phyloP scores from a whole-genome alignment of 2,797 vertebrate species.

The Uromys caudimaculatus region DNA sequence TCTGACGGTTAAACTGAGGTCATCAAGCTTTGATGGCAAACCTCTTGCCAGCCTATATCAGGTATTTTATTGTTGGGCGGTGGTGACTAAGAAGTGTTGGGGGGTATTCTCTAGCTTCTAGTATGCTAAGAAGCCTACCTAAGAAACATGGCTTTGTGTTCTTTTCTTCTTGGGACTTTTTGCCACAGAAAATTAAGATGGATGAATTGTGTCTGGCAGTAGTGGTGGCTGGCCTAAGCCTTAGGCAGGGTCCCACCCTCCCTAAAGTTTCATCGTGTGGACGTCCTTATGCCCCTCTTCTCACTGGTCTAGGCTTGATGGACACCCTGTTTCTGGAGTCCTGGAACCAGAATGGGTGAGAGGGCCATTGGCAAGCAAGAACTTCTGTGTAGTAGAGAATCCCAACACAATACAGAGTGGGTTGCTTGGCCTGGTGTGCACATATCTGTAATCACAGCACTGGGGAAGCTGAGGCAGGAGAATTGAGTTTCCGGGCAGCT shows the following conservation, averaged over 20 bases:
- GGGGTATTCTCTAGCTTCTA: neutral
- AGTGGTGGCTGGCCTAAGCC: neutral
- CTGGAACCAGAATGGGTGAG: conserved; percentile 25
- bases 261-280: neutral
- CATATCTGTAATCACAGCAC: neutral
- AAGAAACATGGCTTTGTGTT: neutral
- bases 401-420: neutral
- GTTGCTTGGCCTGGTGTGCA: neutral
- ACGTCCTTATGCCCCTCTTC: neutral
- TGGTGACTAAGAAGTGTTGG: neutral
- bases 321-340: conserved; percentile 6
- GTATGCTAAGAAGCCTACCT: neutral
- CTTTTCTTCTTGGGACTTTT: neutral
- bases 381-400: neutral
- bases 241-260: neutral
- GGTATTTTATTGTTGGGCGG: neutral
- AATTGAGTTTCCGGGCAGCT: neutral
- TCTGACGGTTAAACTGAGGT: neutral
- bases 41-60: neutral
- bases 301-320: neutral
- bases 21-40: neutral
- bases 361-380: neutral
- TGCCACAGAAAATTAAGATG: neutral
- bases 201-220: neutral
- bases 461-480: neutral